Percentiles rank a stretch among this genome's conserved stretches.
Evolutionary conservation across 2,113 vertebrate genomes (phyloP).

Genomic region (Pomatostomus ruficeps): DNA sequence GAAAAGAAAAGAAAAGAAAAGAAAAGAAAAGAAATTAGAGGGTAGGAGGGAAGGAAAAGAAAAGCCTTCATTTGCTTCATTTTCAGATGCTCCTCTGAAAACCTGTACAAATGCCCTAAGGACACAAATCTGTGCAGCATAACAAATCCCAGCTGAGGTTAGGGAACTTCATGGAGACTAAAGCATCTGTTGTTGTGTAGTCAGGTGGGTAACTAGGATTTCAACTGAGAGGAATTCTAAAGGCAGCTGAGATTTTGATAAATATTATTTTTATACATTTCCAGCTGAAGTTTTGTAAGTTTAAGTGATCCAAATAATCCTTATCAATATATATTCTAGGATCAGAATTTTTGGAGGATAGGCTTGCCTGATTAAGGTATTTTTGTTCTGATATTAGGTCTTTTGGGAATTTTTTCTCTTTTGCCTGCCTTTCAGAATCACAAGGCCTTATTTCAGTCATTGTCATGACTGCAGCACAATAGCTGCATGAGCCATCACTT

Average conservation of each 20-base stretch:
- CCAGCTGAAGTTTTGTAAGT: not conserved
- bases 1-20: too few relatives aligned
- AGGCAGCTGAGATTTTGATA: not conserved
- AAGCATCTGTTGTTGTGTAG: not conserved
- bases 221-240: not conserved
- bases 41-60: not conserved
- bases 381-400: not conserved
- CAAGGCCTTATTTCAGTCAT: not conserved
- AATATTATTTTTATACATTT: not conserved
- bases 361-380: not conserved
- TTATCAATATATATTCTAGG: not conserved
- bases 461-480: not conserved
- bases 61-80: not conserved
- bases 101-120: not conserved
- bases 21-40: accelerated
- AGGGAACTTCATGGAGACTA: not conserved
- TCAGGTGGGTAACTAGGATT: not conserved
- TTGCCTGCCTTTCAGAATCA: not conserved
- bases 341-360: not conserved
- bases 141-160: not conserved
- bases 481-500: not conserved
- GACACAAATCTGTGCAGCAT: not conserved
- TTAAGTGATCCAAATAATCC: not conserved
- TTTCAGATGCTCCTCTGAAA: not conserved
- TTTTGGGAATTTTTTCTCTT: not conserved